phyloP scores from a whole-genome alignment of 2,888 invertebrate species.

The Sminthurides aquaticus region DNA sequence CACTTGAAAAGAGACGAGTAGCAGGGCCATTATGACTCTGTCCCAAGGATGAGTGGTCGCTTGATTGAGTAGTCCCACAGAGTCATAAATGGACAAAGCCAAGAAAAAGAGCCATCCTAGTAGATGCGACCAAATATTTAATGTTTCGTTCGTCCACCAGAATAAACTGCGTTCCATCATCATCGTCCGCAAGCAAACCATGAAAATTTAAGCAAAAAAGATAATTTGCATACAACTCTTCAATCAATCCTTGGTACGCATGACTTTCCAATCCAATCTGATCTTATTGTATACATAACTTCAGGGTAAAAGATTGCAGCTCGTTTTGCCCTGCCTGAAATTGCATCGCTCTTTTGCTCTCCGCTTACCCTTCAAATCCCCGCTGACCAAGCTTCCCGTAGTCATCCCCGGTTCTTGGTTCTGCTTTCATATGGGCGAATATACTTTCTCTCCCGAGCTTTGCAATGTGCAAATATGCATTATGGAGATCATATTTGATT shows the following conservation, averaged over 20 bases:
- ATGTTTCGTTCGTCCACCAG: conserved; percentile 95
- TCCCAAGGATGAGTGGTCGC: conserved; percentile 51
- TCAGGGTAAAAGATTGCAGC: neutral
- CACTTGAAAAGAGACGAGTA: conserved; percentile 82
- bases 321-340: too few relatives aligned
- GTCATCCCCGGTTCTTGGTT: too few relatives aligned
- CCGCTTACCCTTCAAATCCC: too few relatives aligned
- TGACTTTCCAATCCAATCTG: too few relatives aligned
- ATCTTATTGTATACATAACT: neutral
- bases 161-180: conserved; percentile 62
- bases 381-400: too few relatives aligned
- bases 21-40: conserved; percentile 72
- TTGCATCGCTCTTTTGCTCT: neutral
- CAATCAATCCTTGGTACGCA: neutral
- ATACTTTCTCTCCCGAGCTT: too few relatives aligned
- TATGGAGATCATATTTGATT: too few relatives aligned
- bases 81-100: conserved; percentile 73
- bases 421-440: too few relatives aligned
- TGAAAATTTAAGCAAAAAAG: neutral
- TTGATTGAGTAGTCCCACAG: conserved; percentile 60
- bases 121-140: conserved; percentile 95
- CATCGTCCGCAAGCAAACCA: too few relatives aligned
- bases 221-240: neutral
- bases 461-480: too few relatives aligned
- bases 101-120: conserved; percentile 71